Conservation (phyloP, 1,140 invertebrate species). For the Diorhabda carinulata region DNA sequence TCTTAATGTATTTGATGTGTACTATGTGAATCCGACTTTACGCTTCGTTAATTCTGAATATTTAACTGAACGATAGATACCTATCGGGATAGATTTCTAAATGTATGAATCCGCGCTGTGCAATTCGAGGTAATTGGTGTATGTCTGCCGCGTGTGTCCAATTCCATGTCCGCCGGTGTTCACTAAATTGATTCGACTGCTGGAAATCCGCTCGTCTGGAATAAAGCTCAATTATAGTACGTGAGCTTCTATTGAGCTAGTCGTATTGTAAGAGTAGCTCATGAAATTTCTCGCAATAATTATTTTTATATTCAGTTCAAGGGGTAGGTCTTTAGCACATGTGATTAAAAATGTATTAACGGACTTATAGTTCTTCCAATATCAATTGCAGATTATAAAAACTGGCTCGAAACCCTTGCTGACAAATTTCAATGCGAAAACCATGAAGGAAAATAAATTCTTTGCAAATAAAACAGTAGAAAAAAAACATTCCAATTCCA, state of each 20-base stretch:
- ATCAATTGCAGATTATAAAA: no score
- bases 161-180: neutral
- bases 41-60: neutral
- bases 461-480: no score
- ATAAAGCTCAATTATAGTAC: neutral
- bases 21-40: neutral
- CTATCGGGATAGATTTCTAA: neutral
- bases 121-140: neutral
- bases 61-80: constrained; percentile 2
- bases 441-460: no score
- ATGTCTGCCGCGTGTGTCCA: neutral
- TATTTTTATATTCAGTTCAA: neutral
- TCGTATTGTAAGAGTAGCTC: no score
- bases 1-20: no score
- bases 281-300: neutral
- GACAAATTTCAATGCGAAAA: no score
- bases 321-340: neutral
- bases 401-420: no score
- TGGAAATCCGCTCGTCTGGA: neutral
- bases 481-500: no score
- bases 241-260: neutral
- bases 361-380: no score
- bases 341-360: no score
- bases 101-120: neutral
- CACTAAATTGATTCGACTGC: neutral